These are phyloP conservation scores for Torymus tubicola DNA, from an alignment of 2,888 invertebrate genomes.

Conservation along the genomic window DNA sequence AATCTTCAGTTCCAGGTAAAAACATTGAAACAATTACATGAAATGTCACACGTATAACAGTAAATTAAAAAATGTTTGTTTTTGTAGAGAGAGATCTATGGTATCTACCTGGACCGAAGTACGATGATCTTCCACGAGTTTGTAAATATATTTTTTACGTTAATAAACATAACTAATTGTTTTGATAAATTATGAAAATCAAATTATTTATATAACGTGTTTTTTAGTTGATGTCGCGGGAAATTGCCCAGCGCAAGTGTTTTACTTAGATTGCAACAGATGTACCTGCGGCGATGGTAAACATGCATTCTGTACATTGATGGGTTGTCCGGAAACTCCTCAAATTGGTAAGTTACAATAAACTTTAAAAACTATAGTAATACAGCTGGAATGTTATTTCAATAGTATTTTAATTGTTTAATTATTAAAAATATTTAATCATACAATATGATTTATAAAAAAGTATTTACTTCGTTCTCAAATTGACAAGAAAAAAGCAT, in stretches of 20 bases:
- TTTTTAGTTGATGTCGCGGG: constrained; percentile 12
- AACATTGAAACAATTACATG: too few relatives aligned
- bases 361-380: neutral
- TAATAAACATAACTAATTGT: too few relatives aligned
- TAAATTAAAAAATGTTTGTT: neutral
- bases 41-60: too few relatives aligned
- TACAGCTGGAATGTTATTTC: too few relatives aligned
- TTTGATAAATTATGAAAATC: neutral
- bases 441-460: too few relatives aligned
- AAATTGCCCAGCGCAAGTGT: constrained; percentile 22
- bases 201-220: neutral
- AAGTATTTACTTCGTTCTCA: too few relatives aligned
- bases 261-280: constrained; percentile 37
- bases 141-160: constrained; percentile 3
- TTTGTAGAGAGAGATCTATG: constrained; percentile 33
- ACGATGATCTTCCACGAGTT: constrained; percentile 26
- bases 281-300: neutral
- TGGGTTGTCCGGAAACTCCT: constrained; percentile 14
- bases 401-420: too few relatives aligned
- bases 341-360: constrained; percentile 26
- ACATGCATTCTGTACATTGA: neutral
- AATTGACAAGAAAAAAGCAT: too few relatives aligned
- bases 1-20: too few relatives aligned
- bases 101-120: neutral
- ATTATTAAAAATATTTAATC: too few relatives aligned